These are phyloP conservation scores for Galaxias olidus DNA, from an alignment of 2,797 vertebrate species.

Conservation along the genomic window DNA sequence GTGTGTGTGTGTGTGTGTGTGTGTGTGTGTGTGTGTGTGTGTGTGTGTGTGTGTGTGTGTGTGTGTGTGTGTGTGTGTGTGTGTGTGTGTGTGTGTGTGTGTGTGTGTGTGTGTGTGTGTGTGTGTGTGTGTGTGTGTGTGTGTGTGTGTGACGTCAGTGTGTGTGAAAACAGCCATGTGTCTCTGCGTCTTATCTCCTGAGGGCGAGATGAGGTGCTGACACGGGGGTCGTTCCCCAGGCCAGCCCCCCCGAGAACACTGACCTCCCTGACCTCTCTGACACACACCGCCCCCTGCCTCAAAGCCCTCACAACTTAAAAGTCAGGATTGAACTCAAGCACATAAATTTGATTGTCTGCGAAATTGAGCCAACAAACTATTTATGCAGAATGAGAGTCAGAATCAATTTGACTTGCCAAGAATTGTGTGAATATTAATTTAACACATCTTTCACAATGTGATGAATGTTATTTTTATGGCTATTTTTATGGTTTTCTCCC, in stretches of 20 bases:
- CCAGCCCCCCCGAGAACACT: slow-evolving; percentile 21
- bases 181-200: slow-evolving; percentile 44
- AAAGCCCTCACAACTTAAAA: neutral
- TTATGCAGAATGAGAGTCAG: too few species aligned
- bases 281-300: neutral
- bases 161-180: slow-evolving; percentile 43
- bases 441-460: too few species aligned
- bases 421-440: too few species aligned
- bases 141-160: slow-evolving; percentile 9
- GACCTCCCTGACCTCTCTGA: neutral
- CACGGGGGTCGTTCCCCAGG: slow-evolving; percentile 5
- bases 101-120: slow-evolving; percentile 32
- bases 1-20: slow-evolving; percentile 30
- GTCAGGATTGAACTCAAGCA: too few species aligned
- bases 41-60: slow-evolving; percentile 11
- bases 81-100: slow-evolving; percentile 3
- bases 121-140: slow-evolving; percentile 34
- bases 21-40: slow-evolving; percentile 29
- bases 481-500: too few species aligned
- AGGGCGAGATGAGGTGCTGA: slow-evolving; percentile 41
- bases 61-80: slow-evolving; percentile 37
- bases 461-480: too few species aligned
- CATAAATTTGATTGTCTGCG: too few species aligned
- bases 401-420: too few species aligned
- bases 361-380: too few species aligned